Conservation (phyloP, 2,888 invertebrate species). For the Drosophila ezoana region DNA sequence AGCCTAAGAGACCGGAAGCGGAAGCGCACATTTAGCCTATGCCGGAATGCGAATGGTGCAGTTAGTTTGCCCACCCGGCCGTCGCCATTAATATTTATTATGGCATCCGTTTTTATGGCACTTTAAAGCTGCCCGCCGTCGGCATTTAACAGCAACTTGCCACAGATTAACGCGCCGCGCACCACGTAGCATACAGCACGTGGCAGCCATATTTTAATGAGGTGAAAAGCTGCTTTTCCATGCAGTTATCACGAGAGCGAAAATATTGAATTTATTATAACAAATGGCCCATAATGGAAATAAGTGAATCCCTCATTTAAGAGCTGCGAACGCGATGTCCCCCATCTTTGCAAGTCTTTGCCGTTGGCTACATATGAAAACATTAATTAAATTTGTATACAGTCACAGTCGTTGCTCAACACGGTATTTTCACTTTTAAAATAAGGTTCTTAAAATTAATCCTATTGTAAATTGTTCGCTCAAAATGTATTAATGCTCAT, state of each 20-base stretch:
- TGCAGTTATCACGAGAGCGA: conserved; percentile 11
- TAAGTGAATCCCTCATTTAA: neutral
- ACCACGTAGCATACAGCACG: neutral
- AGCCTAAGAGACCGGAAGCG: conserved; percentile 55
- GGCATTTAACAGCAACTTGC: conserved; percentile 60
- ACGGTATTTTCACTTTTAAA: neutral
- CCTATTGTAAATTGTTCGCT: neutral
- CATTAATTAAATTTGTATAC: conserved; percentile 18
- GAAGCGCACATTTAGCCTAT: conserved; percentile 51
- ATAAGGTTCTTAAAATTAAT: neutral
- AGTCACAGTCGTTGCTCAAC: neutral
- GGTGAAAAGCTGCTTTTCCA: conserved; percentile 34
- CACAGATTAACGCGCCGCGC: conserved; percentile 42
- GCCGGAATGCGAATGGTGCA: conserved; percentile 28
- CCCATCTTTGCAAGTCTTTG: neutral
- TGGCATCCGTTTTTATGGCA: conserved; percentile 58
- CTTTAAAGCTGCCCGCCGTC: conserved; percentile 61
- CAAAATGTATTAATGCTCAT: neutral
- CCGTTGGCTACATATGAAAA: neutral
- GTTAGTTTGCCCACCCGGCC: conserved; percentile 35
- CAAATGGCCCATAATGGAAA: conserved; percentile 7
- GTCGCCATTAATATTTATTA: conserved; percentile 75
- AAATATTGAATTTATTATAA: conserved; percentile 14
- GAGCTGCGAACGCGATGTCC: neutral
- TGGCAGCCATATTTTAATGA: conserved; percentile 49